Base-by-base conservation (phyloP, 1,140 invertebrate genomes). In the Nephila pilipes region DNA sequence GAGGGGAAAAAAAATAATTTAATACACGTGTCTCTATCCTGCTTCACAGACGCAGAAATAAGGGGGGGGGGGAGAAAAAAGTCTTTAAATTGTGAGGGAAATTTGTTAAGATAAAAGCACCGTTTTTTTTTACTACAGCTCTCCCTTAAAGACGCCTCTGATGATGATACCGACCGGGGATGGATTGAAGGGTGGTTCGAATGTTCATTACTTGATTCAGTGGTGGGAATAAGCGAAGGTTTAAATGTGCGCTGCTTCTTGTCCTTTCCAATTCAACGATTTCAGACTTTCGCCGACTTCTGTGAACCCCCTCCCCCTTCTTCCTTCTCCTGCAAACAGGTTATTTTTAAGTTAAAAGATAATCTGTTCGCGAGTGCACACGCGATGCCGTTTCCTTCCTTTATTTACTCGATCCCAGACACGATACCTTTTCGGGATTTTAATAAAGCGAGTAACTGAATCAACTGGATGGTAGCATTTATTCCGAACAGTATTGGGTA, bases 131-230 rank as follows among this genome's bases (percentile, higher is more conserved):
- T n/a, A n/a, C n/a, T n/a, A n/a, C n/a, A n/a, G 16, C 4, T 60
- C 4, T 18, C 32, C 36, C 29, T 36, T 18, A 75, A 75, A 18
- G 63, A 75, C 69, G 16, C 69, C 29, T 75, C 29, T 6, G 6
- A 75, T 32, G 25, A 75, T 75, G 29, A n/a, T 65, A 29, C 69
- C 18, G 32, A 29, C 5, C 10, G 32, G 69, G 69, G 20, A 22
- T 5, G 58, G 58, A 18, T 0, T 1, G 20, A 22, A 22, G 29
- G 29, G 69, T 16, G 29, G 1, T 46, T 1, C 20, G 46, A 55
- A 83, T 22, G 81, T 88, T 75, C 87, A 88, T 88, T 88, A 88
- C 54, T 88, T 55, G 87, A 88, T n/a, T 14, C 87, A 88, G 60
- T 88, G 87, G 63, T 88, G 87, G 87, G 63, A 63, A 55, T 88